These are phyloP conservation scores for Sebastes diaconus DNA, from an alignment of 2,797 vertebrate species.

Conservation along the genomic window DNA sequence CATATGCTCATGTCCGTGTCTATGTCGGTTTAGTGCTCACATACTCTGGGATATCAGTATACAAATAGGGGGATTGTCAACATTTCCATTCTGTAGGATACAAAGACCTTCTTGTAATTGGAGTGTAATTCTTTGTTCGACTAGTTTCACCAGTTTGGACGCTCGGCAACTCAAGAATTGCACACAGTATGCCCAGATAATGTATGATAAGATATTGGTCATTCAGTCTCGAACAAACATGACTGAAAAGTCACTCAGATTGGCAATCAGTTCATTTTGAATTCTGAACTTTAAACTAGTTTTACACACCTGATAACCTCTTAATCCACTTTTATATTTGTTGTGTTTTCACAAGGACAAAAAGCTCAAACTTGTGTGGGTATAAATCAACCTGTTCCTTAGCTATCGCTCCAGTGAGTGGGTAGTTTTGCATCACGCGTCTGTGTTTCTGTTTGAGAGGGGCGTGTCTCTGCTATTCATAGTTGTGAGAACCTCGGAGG, in stretches of 20 bases:
- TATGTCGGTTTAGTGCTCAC: neutral
- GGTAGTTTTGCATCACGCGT: conserved; percentile 26
- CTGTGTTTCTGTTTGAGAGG: conserved; percentile 70
- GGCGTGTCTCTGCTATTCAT: conserved; percentile 82
- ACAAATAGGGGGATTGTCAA: neutral
- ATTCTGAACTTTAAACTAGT: neutral
- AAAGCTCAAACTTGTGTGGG: neutral
- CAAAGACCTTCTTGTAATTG: conserved; percentile 1
- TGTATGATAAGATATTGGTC: conserved; percentile 4
- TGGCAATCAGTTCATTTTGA: neutral
- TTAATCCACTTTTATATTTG: neutral
- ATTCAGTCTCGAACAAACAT: conserved; percentile 16
- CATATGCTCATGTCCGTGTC: neutral
- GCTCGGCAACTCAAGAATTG: conserved; percentile 18
- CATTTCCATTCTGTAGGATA: conserved; percentile 2
- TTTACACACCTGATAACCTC: neutral
- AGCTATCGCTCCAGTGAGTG: conserved; percentile 16
- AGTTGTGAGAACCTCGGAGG: conserved; percentile 71
- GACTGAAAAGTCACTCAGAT: neutral
- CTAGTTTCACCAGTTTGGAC: neutral
- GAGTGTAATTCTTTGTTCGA: neutral
- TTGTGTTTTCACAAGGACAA: neutral
- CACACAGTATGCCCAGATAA: conserved; percentile 16
- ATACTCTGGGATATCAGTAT: neutral
- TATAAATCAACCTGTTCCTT: conserved; percentile 2